Conservation (phyloP, 2,113 vertebrate species). For the Hippocampus mohnikei region DNA sequence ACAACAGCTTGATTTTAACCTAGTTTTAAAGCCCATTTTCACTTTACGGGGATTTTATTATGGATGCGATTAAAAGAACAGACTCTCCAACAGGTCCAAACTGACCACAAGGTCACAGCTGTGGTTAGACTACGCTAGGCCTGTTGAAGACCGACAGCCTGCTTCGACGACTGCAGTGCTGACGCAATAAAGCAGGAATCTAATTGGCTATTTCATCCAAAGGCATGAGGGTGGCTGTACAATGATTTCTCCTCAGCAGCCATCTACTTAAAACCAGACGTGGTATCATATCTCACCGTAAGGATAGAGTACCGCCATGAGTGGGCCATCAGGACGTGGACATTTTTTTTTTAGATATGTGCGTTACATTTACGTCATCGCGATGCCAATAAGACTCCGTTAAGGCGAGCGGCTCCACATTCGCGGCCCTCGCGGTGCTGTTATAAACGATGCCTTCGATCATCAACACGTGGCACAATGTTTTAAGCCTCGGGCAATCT, state of each 20-base stretch:
- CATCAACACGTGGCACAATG: slow-evolving; percentile 34
- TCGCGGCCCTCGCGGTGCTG: not conserved
- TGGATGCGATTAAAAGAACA: too few species aligned
- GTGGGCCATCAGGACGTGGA: slow-evolving; percentile 21
- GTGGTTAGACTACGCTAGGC: slow-evolving; percentile 44
- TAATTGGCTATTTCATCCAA: slow-evolving; percentile 54
- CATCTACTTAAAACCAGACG: slow-evolving; percentile 33
- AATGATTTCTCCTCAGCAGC: slow-evolving; percentile 47
- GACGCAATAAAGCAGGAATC: slow-evolving; percentile 47
- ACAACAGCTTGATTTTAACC: too few species aligned
- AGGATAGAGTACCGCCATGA: slow-evolving; percentile 12
- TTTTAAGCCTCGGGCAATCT: not conserved
- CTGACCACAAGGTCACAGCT: slow-evolving; percentile 59
- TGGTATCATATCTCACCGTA: slow-evolving; percentile 30
- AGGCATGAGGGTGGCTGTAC: slow-evolving; percentile 41
- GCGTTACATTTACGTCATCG: slow-evolving; percentile 21
- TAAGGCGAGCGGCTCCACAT: not conserved
- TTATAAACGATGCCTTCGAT: slow-evolving; percentile 12
- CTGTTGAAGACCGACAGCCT: slow-evolving; percentile 33
- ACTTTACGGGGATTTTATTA: too few species aligned
- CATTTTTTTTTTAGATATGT: slow-evolving; percentile 19
- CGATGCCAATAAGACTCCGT: slow-evolving; percentile 16
- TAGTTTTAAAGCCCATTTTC: too few species aligned
- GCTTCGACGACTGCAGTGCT: slow-evolving; percentile 32
- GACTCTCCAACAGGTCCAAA: slow-evolving; percentile 29